These are phyloP conservation scores for Chaetogeoica ovagalla DNA, from an alignment of 2,888 invertebrate genomes.

Conservation along the genomic window DNA sequence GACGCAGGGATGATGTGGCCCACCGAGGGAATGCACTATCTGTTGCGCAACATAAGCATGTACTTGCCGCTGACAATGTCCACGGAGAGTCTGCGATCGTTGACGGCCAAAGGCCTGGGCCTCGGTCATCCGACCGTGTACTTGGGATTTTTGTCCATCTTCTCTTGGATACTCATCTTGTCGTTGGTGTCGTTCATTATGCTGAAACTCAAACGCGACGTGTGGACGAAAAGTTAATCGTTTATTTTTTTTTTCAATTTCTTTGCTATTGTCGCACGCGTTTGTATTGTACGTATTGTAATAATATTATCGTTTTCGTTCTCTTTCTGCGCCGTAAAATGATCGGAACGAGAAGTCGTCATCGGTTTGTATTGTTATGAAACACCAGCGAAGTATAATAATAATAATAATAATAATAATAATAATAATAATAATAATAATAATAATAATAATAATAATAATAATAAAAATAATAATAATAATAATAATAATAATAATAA, in stretches of 20 bases:
- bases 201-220: slow-evolving; percentile 40
- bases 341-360: no score
- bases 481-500: no score
- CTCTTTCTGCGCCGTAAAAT: no score
- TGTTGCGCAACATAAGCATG: slow-evolving; percentile 66
- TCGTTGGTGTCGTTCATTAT: slow-evolving; percentile 52
- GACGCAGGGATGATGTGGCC: slow-evolving; percentile 67
- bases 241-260: no score
- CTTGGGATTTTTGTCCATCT: slow-evolving; percentile 71
- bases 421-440: no score
- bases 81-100: slow-evolving; percentile 73
- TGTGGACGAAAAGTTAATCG: slow-evolving; percentile 48
- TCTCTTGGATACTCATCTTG: slow-evolving; percentile 68
- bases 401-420: no score
- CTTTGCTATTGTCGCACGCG: neutral
- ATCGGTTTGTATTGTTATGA: no score
- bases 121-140: slow-evolving; percentile 72
- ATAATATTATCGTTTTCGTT: no score
- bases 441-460: no score
- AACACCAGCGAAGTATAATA: no score
- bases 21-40: slow-evolving; percentile 68
- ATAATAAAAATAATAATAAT: no score
- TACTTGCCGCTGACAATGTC: slow-evolving; percentile 80
- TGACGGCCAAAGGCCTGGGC: slow-evolving; percentile 76
- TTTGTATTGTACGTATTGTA: neutral